Percentiles rank a stretch among this genome's conserved stretches.
These are phyloP conservation scores for Drosophila littoralis DNA, from an alignment of 1,140 invertebrate genomes.

Conservation along the genomic window DNA sequence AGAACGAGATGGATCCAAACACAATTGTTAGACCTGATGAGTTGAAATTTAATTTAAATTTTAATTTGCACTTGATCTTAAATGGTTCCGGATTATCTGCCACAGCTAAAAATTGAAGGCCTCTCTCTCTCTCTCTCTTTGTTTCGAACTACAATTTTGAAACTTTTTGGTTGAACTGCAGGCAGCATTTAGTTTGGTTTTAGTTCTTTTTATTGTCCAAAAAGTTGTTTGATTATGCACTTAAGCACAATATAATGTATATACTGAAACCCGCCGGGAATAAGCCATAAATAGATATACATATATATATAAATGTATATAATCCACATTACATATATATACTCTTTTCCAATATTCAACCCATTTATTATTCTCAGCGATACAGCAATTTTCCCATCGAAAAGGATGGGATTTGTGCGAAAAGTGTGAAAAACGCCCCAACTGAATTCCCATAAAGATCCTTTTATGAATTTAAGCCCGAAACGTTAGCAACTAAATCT, in stretches of 20 bases:
- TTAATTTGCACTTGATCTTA: slow-evolving; percentile 15
- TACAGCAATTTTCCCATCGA: too few species aligned
- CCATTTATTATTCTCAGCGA: too few species aligned
- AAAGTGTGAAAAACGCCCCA: too few species aligned
- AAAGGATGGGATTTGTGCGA: too few species aligned
- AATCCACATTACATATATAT: too few species aligned
- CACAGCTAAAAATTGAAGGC: slow-evolving; percentile 16
- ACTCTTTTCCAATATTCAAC: too few species aligned
- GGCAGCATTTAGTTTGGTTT: not conserved
- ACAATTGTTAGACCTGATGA: slow-evolving; percentile 11
- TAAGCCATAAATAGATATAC: not conserved
- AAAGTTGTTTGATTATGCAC: slow-evolving; percentile 16
- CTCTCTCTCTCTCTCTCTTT: not conserved
- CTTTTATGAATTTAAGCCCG: too few species aligned
- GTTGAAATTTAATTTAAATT: slow-evolving; percentile 28
- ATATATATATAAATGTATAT: not conserved
- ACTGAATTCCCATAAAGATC: too few species aligned
- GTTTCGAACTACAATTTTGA: slow-evolving; percentile 6
- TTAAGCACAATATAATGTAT: slow-evolving; percentile 6
- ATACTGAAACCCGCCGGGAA: not conserved
- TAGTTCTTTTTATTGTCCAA: not conserved
- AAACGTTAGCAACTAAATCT: too few species aligned
- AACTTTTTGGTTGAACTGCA: slow-evolving; percentile 17
- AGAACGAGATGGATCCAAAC: slow-evolving; percentile 2
- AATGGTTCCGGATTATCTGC: not conserved